Evolutionary conservation across 2,113 vertebrate species (phyloP), one percentile per base, ranked within the genome.

Genomic region (Grallaria varia): DNA sequence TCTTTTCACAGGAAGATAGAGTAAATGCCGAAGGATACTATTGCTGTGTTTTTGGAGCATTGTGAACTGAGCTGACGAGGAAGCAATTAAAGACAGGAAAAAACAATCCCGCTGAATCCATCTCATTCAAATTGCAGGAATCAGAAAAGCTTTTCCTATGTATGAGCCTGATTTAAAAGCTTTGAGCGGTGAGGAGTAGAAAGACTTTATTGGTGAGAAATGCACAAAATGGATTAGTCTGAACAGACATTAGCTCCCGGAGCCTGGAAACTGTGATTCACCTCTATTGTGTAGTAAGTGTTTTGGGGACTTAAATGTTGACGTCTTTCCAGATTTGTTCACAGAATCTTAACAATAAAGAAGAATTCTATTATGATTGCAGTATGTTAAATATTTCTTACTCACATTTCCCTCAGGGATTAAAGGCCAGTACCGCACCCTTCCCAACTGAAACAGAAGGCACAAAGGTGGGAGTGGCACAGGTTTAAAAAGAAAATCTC

Each of bases 61-160:
- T 84, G 37, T 76, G 80, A 97, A 92, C 55, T 12, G 27, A 90
- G 45, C 31, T 95, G 95, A 96, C 77, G 87, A 90, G 83, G 94
- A 96, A 96, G 95, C 86, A 93, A 97, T 97, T 96, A 97, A 91
- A 91, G 66, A 79, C 37, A 93, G 81, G 91, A 96, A 96, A 88
- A 97, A 96, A 92, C 53, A 88, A 94, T 66, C 63, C 63, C 42
- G 52, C 42, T 69, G 22, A 84, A 90, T 87, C 28, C 22, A 69
- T 89, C 40, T 95, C 53, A 69, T 71, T 66, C 45, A 95, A 93
- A 93, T 94, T 95, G 74, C 28, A 72, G 49, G 72, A 80, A 52
- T 50, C 25, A 92, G 50, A 90, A 89, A 87, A 85, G 50, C 27
- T 95, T 92, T 96, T 91, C 83, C 49, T 92, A 88, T 91, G 69